These are phyloP conservation scores for Nysson spinosus DNA, from an alignment of 2,888 invertebrate species.

Conservation along the genomic window DNA sequence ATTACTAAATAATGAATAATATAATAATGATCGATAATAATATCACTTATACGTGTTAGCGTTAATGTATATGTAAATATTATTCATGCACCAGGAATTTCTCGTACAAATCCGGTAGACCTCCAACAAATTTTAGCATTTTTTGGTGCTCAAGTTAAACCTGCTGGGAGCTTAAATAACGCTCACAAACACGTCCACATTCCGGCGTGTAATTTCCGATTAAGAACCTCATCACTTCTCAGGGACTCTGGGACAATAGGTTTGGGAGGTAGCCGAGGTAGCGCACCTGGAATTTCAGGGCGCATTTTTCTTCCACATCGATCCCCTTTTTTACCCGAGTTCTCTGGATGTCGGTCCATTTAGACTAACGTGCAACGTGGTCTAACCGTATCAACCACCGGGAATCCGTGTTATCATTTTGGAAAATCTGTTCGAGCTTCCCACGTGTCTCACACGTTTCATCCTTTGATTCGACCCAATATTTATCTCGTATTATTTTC, in stretches of 20 bases:
- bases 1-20: no score
- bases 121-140: no score
- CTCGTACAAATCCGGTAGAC: no score
- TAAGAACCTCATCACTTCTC: slow-evolving; percentile 17
- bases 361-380: slow-evolving; percentile 49
- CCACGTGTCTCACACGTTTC: no score
- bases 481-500: slow-evolving; percentile 62
- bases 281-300: slow-evolving; percentile 46
- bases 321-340: slow-evolving; percentile 30
- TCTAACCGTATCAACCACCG: slow-evolving; percentile 46
- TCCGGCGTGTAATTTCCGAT: slow-evolving; percentile 4
- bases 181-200: not conserved
- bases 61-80: no score
- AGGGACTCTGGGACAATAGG: not conserved
- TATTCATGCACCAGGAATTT: no score
- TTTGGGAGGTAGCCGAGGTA: not conserved
- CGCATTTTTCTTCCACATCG: slow-evolving; percentile 42
- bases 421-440: slow-evolving; percentile 58
- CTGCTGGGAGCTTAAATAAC: no score
- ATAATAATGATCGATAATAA: no score
- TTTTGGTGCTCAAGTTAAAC: no score
- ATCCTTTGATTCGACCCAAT: slow-evolving; percentile 50
- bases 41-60: no score
- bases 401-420: slow-evolving; percentile 54
- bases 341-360: slow-evolving; percentile 44